Base-by-base conservation (phyloP, 2,888 invertebrate species). In the Lapara coniferarum region DNA sequence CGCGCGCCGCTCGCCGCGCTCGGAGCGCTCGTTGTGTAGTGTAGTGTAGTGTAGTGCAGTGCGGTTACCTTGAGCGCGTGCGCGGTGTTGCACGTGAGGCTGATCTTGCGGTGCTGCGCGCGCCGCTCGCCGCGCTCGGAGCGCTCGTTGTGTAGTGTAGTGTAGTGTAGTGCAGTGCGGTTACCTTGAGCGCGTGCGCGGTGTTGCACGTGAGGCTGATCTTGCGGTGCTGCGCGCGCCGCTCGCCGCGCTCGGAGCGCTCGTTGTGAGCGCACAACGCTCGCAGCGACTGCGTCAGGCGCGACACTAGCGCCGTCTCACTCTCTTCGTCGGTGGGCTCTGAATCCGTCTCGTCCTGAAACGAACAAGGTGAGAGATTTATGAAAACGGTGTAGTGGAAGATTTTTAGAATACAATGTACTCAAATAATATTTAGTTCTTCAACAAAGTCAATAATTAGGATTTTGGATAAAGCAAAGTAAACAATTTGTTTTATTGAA, bases 191-290 rank as follows among this genome's bases (percentile, higher is more conserved):
- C 63, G 46, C 63, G 13, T 63, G 63, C 63, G 63, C 63, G 0
- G 63, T 94, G 87, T 96, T 96, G 85, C 96, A 96, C 10, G 96
- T 96, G 77, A 96, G 94, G 78, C 96, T 96, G 80, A 96, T 96
- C 91, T 96, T 96, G 78, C 96, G 90, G 55, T 88, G 85, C 52
- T 85, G 85, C 4, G 56, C 77, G 73, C 8, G 81, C 80, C 37
- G 83, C 78, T 6, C 55, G 10, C n/a, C 19, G 3, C 8, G 16
- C 8, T 55, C 95, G 4, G 92, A 86, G 5, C 89, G 85, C 78
- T 95, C 95, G 87, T 96, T 96, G 59, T 95, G 89, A 1, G 91
- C 88, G 78, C 96, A 96, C 73, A 93, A 85, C 1, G 94, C 93
- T 16, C 95, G 92, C 57, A 96, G 95, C 73, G 95, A 95, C 44